Evolutionary conservation across 2,113 vertebrate species (phyloP), one percentile per base, ranked within the genome.

Genomic region (Sardina pilchardus): DNA sequence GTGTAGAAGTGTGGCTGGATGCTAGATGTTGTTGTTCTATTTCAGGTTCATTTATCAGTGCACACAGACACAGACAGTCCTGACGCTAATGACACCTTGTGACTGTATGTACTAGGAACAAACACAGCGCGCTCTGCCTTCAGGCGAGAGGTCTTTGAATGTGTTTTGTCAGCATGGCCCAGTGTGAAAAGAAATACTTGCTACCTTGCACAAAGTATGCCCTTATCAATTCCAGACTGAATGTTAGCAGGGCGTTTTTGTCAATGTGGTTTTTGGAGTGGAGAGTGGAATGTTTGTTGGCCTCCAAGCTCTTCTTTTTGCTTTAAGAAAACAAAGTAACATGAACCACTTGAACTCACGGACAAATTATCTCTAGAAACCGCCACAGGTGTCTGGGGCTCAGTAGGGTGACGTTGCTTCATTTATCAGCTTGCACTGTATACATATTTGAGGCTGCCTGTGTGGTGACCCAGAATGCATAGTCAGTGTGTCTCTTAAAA

Each of bases 71-170:
- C 16, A 71, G 80, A 84, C 43, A 82, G n/a, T 44, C 44, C 59
- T 87, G 39, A 42, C 24, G 67, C 39, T 19, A 45, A 85, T 84
- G 43, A 83, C 44, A 82, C 86, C 83, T n/a, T 30, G 42, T 87
- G 81, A 82, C 21, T 1, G 26, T 26, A 71, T 71, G 63, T 34
- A 30, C n/a, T 26, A 34, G n/a, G 63, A 71, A 71, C 63, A 71
- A 71, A 71, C 63, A 71, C 63, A 71, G 9, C 30, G 9, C 26
- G 14, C 8, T 71, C 26, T 71, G n/a, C n/a, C 26, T 19, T 1
- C 0, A 59, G 53, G 53, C 53, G 19, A 59, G 19, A 59, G 19
- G 53, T 71, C 26, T 71, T 63, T n/a, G 21, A 63, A 63, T n/a
- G 26, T 26, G n/a, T 63, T 63, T 63, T 24, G 59, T 63, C 59